Evolutionary conservation across 2,888 invertebrate genomes (phyloP), one percentile per base, ranked within the genome.

Genomic region (Drosophila lacicola): DNA sequence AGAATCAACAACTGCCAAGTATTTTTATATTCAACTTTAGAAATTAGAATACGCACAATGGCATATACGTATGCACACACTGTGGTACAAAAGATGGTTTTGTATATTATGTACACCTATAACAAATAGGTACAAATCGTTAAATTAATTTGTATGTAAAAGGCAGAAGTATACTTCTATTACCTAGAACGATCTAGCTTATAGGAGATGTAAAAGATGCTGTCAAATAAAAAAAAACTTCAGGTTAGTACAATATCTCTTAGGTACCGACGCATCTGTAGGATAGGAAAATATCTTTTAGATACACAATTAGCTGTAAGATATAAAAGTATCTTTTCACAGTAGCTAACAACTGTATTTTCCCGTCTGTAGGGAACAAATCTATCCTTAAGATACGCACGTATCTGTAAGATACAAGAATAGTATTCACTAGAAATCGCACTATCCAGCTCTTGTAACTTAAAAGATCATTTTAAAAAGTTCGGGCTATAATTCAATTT

Each of bases 1-100:
- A 8, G 41, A 17, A 47, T 63, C 47, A 36, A 11, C 62, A 47
- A 17, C 17, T 49, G 47, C 17, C 46, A 34, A 39, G 34, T 21
- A 21, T 17, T 37, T 46, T 17, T n/a, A 11, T 17, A 39, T 62
- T 17, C 6, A 41, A 11, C 17, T n/a, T 10, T 17, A 21, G 1
- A n/a, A 42, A 50, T 13, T 53, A 34, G 33, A 13, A 13, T 4
- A 4, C 57, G 14, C 29, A 13, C 17, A 47, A 57, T 37, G n/a
- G 14, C 10, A 45, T 37, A 10, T 36, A 37, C 19, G 37, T 29
- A 39, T 46, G 37, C 21, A 51, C 14, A 11, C 50, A 51, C 37
- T 25, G 50, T 51, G 42, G 19, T 5, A 11, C 10, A 1, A n/a
- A 10, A 13, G 19, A 10, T 11, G 2, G 6, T 21, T n/a, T 10